phyloP scores from a whole-genome alignment of 1,140 invertebrate species.

The Apis dorsata region DNA sequence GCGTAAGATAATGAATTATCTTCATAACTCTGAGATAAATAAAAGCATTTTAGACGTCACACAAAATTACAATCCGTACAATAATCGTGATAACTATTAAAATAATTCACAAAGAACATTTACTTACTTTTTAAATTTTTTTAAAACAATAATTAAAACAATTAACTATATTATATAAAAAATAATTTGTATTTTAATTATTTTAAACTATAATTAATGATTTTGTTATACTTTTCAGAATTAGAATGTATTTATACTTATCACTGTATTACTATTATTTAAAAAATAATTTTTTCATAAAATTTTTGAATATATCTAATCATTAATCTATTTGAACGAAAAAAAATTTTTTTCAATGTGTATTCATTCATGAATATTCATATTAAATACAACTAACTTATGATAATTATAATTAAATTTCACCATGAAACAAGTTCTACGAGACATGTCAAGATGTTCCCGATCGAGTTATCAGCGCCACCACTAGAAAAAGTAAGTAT shows the following conservation, averaged over 20 bases:
- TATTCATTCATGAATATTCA: background rate
- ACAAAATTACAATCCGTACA: background rate
- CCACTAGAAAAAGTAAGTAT: slow-evolving; percentile 45
- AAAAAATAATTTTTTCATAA: background rate
- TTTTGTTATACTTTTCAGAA: background rate
- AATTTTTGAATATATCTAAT: background rate
- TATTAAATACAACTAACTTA: background rate
- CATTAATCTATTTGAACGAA: background rate
- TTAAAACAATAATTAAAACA: too few relatives aligned
- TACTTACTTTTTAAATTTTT: background rate
- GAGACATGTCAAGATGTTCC: slow-evolving; percentile 13
- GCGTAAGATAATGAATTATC: slow-evolving; percentile 43
- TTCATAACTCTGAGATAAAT: slow-evolving; percentile 20
- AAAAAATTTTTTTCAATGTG: too few relatives aligned
- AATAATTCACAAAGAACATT: background rate
- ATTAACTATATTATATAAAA: too few relatives aligned
- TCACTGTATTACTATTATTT: too few relatives aligned
- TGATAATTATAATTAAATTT: background rate
- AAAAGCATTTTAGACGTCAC: slow-evolving; percentile 1
- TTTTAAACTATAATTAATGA: background rate
- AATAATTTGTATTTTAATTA: too few relatives aligned
- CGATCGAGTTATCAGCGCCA: slow-evolving; percentile 32
- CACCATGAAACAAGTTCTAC: background rate
- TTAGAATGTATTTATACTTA: background rate
- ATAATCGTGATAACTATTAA: background rate